These are phyloP conservation scores for Drosophila demipolita DNA, from an alignment of 2,888 invertebrate genomes.

Conservation along the genomic window DNA sequence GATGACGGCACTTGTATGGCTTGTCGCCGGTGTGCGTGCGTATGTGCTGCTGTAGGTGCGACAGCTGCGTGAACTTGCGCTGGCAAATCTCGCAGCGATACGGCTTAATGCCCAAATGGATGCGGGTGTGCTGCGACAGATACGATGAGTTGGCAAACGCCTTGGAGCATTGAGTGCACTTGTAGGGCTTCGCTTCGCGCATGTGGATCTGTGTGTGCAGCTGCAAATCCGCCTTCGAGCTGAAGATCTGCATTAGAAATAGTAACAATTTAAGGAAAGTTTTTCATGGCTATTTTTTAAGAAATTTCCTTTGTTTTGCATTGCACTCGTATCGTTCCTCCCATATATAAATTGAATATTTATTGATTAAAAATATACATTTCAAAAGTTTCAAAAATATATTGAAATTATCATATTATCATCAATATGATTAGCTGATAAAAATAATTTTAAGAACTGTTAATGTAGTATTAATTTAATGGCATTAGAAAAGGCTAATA, in stretches of 20 bases:
- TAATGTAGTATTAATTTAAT: neutral
- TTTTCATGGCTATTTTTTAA: fast-evolving
- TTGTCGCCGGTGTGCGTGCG: slow-evolving; percentile 99
- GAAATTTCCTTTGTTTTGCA: neutral
- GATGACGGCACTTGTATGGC: slow-evolving; percentile 98
- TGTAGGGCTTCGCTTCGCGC: slow-evolving; percentile 99
- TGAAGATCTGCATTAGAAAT: slow-evolving; percentile 93
- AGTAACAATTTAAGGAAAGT: neutral
- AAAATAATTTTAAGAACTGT: neutral
- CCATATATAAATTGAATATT: neutral
- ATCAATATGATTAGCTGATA: neutral
- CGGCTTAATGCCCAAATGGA: slow-evolving; percentile 99
- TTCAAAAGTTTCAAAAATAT: neutral
- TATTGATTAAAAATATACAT: neutral
- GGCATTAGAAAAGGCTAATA: neutral
- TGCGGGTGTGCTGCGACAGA: slow-evolving; percentile 99
- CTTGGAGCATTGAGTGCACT: slow-evolving; percentile 99
- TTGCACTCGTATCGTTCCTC: neutral
- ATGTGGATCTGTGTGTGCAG: slow-evolving; percentile 99
- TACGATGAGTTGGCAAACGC: slow-evolving; percentile 99
- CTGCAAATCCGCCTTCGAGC: slow-evolving; percentile 98
- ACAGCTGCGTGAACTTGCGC: slow-evolving; percentile 99
- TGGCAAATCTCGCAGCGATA: slow-evolving; percentile 99
- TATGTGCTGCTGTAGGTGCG: slow-evolving; percentile 99
- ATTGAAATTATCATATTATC: neutral